These are phyloP conservation scores for Coendou prehensilis DNA, from an alignment of 2,797 vertebrate species.

Conservation along the genomic window DNA sequence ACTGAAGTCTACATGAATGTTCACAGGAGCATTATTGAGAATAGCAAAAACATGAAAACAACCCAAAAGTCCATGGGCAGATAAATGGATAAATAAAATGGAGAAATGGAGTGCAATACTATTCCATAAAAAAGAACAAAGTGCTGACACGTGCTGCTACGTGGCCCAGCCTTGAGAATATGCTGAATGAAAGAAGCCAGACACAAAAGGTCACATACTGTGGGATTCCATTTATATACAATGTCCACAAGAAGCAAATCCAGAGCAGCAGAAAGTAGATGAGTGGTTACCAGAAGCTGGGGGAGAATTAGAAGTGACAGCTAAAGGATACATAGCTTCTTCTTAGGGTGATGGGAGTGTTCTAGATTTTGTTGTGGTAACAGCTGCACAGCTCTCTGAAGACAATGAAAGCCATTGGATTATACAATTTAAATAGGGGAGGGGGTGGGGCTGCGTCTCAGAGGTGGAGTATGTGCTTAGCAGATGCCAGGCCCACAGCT, in stretches of 20 bases:
- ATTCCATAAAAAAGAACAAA: neutral
- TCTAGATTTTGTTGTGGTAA: neutral
- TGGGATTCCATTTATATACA: neutral
- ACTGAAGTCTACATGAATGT: neutral
- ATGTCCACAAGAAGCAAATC: neutral
- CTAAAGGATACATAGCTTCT: neutral
- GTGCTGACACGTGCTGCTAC: neutral
- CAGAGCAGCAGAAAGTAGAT: neutral
- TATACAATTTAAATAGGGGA: neutral
- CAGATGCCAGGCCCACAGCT: neutral
- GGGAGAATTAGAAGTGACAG: neutral
- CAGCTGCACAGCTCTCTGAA: neutral
- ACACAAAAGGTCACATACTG: neutral
- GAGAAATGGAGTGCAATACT: neutral
- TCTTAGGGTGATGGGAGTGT: neutral
- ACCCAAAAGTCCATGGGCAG: no score
- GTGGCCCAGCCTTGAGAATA: neutral
- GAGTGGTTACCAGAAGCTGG: neutral
- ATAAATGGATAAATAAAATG: neutral
- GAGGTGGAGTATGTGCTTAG: neutral
- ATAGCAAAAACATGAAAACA: neutral
- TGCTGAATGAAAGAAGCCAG: neutral
- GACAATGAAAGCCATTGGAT: neutral
- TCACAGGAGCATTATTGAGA: neutral
- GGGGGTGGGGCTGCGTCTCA: neutral